phyloP scores from a whole-genome alignment of 2,113 vertebrate genomes.

The Galemys pyrenaicus region DNA sequence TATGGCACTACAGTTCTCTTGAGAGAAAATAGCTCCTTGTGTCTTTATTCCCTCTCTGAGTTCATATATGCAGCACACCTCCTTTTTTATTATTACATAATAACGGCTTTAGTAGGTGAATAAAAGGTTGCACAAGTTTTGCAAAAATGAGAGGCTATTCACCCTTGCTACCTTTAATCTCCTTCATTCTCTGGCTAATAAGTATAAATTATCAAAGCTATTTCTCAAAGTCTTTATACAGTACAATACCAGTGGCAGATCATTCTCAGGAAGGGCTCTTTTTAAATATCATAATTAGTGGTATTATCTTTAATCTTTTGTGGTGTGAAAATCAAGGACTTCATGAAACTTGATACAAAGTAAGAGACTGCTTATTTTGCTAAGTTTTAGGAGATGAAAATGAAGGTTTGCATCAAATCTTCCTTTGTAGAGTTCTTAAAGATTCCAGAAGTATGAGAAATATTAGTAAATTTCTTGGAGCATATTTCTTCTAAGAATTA shows the following conservation, averaged over 20 bases:
- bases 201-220: conserved; percentile 89
- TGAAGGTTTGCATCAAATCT: conserved; percentile 69
- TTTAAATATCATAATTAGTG: conserved; percentile 83
- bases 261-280: conserved; percentile 83
- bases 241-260: conserved; percentile 83
- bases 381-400: conserved; percentile 65
- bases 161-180: conserved; percentile 92
- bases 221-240: conserved; percentile 86
- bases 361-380: conserved; percentile 42
- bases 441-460: conserved; percentile 21
- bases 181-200: conserved; percentile 88
- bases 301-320: conserved; percentile 89
- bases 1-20: conserved; percentile 86
- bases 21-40: conserved; percentile 88
- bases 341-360: conserved; percentile 74
- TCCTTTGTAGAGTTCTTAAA: conserved; percentile 53
- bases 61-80: conserved; percentile 84
- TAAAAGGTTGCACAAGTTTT: conserved; percentile 90
- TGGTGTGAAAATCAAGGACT: conserved; percentile 85
- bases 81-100: conserved; percentile 88
- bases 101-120: conserved; percentile 88
- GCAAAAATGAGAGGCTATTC: conserved; percentile 90
- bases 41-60: conserved; percentile 83
- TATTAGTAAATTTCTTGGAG: conserved; percentile 28
- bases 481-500: conserved; percentile 28